Percentiles rank a stretch among this genome's conserved stretches.
Evolutionary conservation across 1,140 invertebrate species (phyloP).

Genomic region (Euura lappo): DNA sequence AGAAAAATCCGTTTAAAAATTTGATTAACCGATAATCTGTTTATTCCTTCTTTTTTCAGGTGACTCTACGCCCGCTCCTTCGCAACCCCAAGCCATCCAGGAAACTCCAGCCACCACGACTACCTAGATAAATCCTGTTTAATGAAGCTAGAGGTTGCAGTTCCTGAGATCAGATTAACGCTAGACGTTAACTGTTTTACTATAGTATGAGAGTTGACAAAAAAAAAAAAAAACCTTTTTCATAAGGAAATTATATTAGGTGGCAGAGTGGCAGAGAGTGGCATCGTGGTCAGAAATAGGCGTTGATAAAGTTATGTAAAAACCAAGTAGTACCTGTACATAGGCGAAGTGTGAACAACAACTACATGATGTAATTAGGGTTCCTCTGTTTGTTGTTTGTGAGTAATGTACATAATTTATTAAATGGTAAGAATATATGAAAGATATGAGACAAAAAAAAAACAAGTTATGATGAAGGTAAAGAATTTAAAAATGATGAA

Average conservation of each 20-base stretch:
- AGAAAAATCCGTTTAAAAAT: too few relatives aligned
- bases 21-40: neutral
- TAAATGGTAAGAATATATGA: slow-evolving; percentile 48
- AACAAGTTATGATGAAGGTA: too few relatives aligned
- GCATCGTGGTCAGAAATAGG: neutral
- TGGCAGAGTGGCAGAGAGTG: neutral
- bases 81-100: slow-evolving; percentile 44
- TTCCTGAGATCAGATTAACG: slow-evolving; percentile 50
- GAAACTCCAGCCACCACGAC: slow-evolving; percentile 45
- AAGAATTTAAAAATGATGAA: neutral
- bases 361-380: slow-evolving; percentile 60
- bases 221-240: slow-evolving; percentile 27
- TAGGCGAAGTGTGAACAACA: slow-evolving; percentile 56
- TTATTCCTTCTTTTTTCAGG: slow-evolving; percentile 32
- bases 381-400: slow-evolving; percentile 62
- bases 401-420: slow-evolving; percentile 62
- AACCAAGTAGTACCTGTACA: slow-evolving; percentile 59
- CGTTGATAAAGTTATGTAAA: slow-evolving; percentile 35
- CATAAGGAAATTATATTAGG: neutral
- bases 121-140: slow-evolving; percentile 35
- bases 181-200: slow-evolving; percentile 36
- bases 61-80: slow-evolving; percentile 47
- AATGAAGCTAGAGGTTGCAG: slow-evolving; percentile 44
- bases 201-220: slow-evolving; percentile 16
- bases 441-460: neutral